phyloP scores from a whole-genome alignment of 2,888 invertebrate species.

The Eremobia ochroleuca region DNA sequence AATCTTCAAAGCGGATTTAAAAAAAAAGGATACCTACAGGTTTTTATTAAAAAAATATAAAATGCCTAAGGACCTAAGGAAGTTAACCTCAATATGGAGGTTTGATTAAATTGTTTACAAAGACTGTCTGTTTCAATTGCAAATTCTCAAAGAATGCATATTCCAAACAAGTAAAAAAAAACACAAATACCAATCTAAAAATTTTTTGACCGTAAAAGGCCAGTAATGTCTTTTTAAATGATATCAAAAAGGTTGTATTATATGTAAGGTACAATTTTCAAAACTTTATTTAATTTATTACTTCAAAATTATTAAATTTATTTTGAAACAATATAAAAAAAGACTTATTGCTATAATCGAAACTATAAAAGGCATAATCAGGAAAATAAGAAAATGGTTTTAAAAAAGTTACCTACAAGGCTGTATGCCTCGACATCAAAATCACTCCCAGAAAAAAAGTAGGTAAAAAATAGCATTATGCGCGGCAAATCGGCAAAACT shows the following conservation, averaged over 20 bases:
- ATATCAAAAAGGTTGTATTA: background rate
- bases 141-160: background rate
- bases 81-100: background rate
- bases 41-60: background rate
- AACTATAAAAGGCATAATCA: too few species aligned
- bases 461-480: conserved; percentile 27
- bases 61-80: background rate
- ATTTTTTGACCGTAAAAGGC: background rate
- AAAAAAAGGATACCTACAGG: too few species aligned
- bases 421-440: conserved; percentile 28
- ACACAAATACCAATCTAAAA: background rate
- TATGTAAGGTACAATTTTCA: too few species aligned
- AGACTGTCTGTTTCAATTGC: background rate
- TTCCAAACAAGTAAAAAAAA: background rate
- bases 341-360: background rate
- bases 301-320: background rate
- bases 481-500: conserved; percentile 16
- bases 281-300: background rate
- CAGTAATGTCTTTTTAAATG: background rate
- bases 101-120: background rate
- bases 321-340: background rate
- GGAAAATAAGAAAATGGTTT: background rate
- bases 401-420: conserved; percentile 10
- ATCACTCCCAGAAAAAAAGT: conserved; percentile 28
- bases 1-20: background rate